Conservation (phyloP, 2,797 vertebrate species). For the Babyrousa celebensis region DNA sequence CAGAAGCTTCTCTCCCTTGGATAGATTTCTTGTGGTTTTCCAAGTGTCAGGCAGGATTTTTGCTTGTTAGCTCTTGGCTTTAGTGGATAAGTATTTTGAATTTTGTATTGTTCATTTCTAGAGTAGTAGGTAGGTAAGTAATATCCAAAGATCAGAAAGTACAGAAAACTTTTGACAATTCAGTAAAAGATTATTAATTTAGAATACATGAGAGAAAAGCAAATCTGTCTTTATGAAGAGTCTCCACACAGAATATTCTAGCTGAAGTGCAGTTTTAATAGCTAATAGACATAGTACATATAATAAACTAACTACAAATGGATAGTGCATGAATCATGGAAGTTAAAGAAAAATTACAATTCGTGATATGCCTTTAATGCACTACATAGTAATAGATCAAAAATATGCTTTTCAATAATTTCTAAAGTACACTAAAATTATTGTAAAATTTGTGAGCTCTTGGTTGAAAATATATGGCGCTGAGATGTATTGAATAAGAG, state of each 20-base stretch:
- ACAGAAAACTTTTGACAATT: slow-evolving; percentile 77
- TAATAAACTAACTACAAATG: slow-evolving; percentile 81
- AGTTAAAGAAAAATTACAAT: slow-evolving; percentile 77
- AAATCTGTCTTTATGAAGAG: slow-evolving; percentile 76
- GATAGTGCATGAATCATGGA: slow-evolving; percentile 78
- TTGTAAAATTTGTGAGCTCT: slow-evolving; percentile 72
- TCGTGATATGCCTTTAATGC: slow-evolving; percentile 76
- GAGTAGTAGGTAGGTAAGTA: slow-evolving; percentile 68
- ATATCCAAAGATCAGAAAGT: slow-evolving; percentile 75
- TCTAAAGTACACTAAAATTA: slow-evolving; percentile 69
- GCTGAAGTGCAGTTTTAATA: slow-evolving; percentile 75
- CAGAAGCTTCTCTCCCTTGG: slow-evolving; percentile 26
- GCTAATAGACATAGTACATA: slow-evolving; percentile 66
- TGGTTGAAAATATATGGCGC: slow-evolving; percentile 64
- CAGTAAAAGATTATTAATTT: slow-evolving; percentile 78
- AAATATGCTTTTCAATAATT: slow-evolving; percentile 81
- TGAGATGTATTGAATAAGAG: slow-evolving; percentile 63
- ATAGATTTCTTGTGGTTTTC: slow-evolving; percentile 35
- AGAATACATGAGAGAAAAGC: slow-evolving; percentile 78
- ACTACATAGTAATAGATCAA: slow-evolving; percentile 73
- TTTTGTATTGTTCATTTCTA: slow-evolving; percentile 71
- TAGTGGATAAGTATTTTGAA: slow-evolving; percentile 69
- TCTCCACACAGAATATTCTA: slow-evolving; percentile 67
- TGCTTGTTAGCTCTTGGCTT: slow-evolving; percentile 72
- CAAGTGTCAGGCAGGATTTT: slow-evolving; percentile 69